These are phyloP conservation scores for Ernsta delagoae DNA, from an alignment of 2,888 invertebrate species.

Conservation along the genomic window DNA sequence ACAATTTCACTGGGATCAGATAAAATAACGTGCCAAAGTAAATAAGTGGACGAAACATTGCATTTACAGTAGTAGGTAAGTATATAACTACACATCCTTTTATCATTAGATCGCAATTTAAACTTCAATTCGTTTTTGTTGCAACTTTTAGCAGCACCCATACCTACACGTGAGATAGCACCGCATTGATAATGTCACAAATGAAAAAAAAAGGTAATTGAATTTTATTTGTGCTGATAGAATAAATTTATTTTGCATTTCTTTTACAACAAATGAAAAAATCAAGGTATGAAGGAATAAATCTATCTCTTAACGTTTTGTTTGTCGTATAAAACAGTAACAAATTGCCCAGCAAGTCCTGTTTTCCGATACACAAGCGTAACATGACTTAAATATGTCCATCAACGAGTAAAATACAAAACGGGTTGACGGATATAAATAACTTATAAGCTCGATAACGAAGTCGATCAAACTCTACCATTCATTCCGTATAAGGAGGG, in stretches of 20 bases:
- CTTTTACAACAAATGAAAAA: conserved; percentile 4
- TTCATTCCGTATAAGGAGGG: conserved; percentile 62
- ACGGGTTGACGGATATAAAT: conserved; percentile 47
- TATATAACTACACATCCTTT: conserved; percentile 16
- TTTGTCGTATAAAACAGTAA: neutral
- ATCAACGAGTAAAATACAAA: conserved; percentile 34
- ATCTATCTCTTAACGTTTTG: conserved; percentile 16
- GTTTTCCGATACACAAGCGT: conserved; percentile 31
- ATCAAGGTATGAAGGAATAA: neutral
- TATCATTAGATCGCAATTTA: conserved; percentile 33
- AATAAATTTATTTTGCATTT: conserved; percentile 24
- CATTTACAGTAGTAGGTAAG: conserved; percentile 5
- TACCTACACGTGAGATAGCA: conserved; percentile 8
- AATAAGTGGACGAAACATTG: conserved; percentile 27
- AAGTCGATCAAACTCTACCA: conserved; percentile 69
- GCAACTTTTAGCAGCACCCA: conserved; percentile 23
- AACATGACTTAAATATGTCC: conserved; percentile 37
- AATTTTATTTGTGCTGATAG: conserved; percentile 22
- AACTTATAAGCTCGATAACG: conserved; percentile 63
- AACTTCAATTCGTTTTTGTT: conserved; percentile 35
- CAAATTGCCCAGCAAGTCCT: conserved; percentile 13
- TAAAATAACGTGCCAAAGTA: conserved; percentile 33
- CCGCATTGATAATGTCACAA: conserved; percentile 18
- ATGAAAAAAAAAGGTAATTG: conserved; percentile 22
- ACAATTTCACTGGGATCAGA: conserved; percentile 37